Conservation (phyloP, 2,797 vertebrate species). For the Dipus sagitta region DNA sequence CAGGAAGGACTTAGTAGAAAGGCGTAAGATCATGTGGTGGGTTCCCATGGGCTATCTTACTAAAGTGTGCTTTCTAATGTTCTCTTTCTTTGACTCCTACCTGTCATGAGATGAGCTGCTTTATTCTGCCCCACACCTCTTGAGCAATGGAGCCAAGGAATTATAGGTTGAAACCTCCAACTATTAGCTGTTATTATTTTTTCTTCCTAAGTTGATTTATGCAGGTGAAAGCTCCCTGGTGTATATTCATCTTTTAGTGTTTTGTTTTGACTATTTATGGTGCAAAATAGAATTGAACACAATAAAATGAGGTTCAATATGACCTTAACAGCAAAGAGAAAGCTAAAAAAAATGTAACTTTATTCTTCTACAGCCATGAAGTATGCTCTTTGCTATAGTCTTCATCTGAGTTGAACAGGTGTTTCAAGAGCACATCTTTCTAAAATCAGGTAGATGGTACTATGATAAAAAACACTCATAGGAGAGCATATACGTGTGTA, state of each 20-base stretch:
- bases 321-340: not conserved
- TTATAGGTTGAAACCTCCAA: not conserved
- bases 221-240: not conserved
- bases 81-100: not conserved
- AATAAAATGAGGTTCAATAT: not conserved
- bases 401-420: not conserved
- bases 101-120: not conserved
- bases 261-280: not conserved
- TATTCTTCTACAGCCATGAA: not conserved
- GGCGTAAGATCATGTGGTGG: not conserved
- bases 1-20: not conserved
- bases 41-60: no score
- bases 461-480: not conserved
- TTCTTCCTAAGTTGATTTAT: not conserved
- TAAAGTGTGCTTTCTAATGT: fast-evolving
- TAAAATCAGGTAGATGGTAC: not conserved
- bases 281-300: not conserved
- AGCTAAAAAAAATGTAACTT: not conserved
- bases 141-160: not conserved
- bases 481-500: not conserved
- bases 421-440: not conserved
- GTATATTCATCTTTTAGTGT: not conserved
- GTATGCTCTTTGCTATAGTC: not conserved
- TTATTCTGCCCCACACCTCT: no score
- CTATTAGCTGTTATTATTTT: not conserved